phyloP scores from a whole-genome alignment of 64 coral and sea anemone species.

The Exaiptasia diaphana region DNA sequence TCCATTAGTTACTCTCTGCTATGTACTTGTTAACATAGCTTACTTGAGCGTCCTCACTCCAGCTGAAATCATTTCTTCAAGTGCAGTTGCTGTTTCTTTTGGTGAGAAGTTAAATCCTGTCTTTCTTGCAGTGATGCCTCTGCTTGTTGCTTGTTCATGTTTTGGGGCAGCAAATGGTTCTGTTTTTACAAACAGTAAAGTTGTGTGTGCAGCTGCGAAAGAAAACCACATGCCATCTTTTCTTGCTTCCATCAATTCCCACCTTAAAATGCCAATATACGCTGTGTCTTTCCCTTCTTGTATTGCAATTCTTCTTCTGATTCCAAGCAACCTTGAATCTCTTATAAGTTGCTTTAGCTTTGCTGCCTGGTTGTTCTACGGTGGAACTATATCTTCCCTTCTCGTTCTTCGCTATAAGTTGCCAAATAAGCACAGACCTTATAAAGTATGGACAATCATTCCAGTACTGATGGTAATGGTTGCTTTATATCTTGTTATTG shows the following conservation, averaged over 20 bases:
- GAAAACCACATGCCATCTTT: slow-evolving; percentile 23
- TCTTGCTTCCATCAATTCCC: neutral
- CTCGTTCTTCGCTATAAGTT: neutral
- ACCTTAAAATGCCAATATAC: neutral
- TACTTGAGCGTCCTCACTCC: slow-evolving; percentile 22
- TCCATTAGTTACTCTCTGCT: slow-evolving; percentile 23
- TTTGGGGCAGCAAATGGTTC: slow-evolving; percentile 39
- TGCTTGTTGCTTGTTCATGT: slow-evolving; percentile 32
- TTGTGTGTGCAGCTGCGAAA: slow-evolving; percentile 27
- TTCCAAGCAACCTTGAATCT: slow-evolving; percentile 18
- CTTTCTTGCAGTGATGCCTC: slow-evolving; percentile 4
- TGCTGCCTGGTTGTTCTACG: slow-evolving; percentile 30
- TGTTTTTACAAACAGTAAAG: slow-evolving; percentile 13
- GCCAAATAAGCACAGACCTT: slow-evolving; percentile 12
- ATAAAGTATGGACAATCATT: neutral
- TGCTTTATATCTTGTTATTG: slow-evolving; percentile 17
- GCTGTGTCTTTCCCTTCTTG: slow-evolving; percentile 21
- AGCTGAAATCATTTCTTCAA: slow-evolving; percentile 29
- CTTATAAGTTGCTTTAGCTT: slow-evolving; percentile 42
- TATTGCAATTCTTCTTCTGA: slow-evolving; percentile 15
- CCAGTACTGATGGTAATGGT: slow-evolving; percentile 5
- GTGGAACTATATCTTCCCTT: slow-evolving; percentile 18
- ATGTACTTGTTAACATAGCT: slow-evolving; percentile 22
- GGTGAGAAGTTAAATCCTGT: neutral
- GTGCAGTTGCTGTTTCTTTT: slow-evolving; percentile 26